Evolutionary conservation across 1,140 invertebrate genomes (phyloP), one percentile per base, ranked within the genome.

Genomic region (Listronotus oregonensis): DNA sequence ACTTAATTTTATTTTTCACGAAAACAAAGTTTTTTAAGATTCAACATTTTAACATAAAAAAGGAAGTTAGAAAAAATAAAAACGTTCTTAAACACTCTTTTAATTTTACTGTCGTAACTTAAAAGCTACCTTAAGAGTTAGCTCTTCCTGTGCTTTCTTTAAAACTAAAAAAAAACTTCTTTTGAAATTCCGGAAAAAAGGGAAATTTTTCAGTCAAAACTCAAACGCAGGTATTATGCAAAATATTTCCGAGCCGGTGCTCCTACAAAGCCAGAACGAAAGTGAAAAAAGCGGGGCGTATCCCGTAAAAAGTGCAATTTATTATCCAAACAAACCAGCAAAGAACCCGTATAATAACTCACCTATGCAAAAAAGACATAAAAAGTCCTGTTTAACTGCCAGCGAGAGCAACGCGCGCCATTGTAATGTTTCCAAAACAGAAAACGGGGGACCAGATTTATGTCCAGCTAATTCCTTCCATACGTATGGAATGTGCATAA

Each of bases 181-280:
- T 37, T 8, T 37, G 8, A 37, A 9, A 37, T 37, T 37, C 34
- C 8, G 34, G 34, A 37, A 51, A 51, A 51, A 31, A 18, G 27
- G 6, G 17, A 49, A 49, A 21, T 49, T 49, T 21, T 11, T 49
- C 17, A 21, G 27, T 37, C 34, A 37, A 7, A 37, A 12, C 34
- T 56, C 40, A 42, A 42, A 56, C 54, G 39, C 39, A 43, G 54
- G 54, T 56, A 56, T 56, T 56, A 56, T 56, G 54, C 39, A 56
- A 56, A 56, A 56, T 27, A 56, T 39, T 42, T 42, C 54, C 34
- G 40, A 56, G 15, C 15, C 54, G 46, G 34, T 21, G 5, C 17
- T 21, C 14, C 39, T 17, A 42, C 37, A 54, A 54, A 54, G 34
- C 34, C 31, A 54, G n/a, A 32, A 50, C 18, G 31, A 54, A 54